A percentile compares a stretch with the other conserved stretches of the same genome.
Conservation (phyloP, 2,888 invertebrate genomes). For the Buathra laborator region DNA sequence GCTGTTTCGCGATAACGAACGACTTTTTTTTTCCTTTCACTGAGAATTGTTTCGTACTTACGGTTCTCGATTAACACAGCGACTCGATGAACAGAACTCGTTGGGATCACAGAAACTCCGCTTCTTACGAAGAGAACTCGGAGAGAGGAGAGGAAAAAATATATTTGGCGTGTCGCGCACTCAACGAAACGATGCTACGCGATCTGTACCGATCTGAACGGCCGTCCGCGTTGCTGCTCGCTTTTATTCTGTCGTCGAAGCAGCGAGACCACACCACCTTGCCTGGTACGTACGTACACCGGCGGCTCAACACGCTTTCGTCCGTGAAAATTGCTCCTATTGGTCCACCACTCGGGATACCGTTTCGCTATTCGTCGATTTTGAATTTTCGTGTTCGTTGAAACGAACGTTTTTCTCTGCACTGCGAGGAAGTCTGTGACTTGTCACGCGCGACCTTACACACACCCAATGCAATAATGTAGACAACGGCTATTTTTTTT, state of each 20-base stretch:
- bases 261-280: slow-evolving; percentile 68
- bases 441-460: slow-evolving; percentile 44
- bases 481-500: slow-evolving; percentile 17
- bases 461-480: slow-evolving; percentile 21
- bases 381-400: slow-evolving; percentile 67
- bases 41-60: slow-evolving; percentile 1
- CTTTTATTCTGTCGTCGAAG: slow-evolving; percentile 77
- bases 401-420: slow-evolving; percentile 35
- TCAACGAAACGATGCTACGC: slow-evolving; percentile 56
- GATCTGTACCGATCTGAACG: slow-evolving; percentile 73
- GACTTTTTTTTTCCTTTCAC: neutral
- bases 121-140: neutral
- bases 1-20: neutral
- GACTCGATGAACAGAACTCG: slow-evolving; percentile 22
- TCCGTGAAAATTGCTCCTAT: slow-evolving; percentile 21
- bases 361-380: slow-evolving; percentile 62
- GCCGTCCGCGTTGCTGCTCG: slow-evolving; percentile 73
- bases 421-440: slow-evolving; percentile 24
- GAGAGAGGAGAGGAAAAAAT: neutral
- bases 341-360: slow-evolving; percentile 46
- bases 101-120: slow-evolving; percentile 8
- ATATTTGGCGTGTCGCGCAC: slow-evolving; percentile 15
- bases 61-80: neutral
- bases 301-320: slow-evolving; percentile 12
- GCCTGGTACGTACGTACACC: slow-evolving; percentile 49